phyloP scores from a whole-genome alignment of 2,888 invertebrate species.

The Chloromyia formosa region DNA sequence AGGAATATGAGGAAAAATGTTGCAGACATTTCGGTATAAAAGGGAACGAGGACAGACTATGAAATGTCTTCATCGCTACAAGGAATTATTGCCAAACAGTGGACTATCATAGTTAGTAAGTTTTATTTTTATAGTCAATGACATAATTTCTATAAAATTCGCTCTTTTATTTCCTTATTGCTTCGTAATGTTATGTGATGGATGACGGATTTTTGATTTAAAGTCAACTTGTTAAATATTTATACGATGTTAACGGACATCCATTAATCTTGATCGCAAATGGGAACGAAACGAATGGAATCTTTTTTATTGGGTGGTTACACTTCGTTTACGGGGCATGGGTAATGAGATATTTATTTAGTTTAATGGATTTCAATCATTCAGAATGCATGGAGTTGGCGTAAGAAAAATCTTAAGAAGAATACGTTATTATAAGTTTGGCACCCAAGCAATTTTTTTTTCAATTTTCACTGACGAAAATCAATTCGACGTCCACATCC shows the following conservation, averaged over 20 bases:
- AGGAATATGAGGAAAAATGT: conserved; percentile 38
- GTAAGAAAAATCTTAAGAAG: too few relatives aligned
- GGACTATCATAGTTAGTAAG: neutral
- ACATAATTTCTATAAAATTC: neutral
- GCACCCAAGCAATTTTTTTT: too few relatives aligned
- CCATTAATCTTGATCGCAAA: too few relatives aligned
- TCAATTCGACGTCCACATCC: too few relatives aligned
- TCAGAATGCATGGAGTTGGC: neutral
- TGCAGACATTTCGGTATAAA: conserved; percentile 27
- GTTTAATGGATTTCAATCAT: conserved; percentile 4
- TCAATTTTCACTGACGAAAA: too few relatives aligned
- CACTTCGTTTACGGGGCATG: neutral
- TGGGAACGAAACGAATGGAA: too few relatives aligned
- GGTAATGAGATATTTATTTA: conserved; percentile 3
- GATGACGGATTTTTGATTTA: too few relatives aligned
- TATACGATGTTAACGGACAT: too few relatives aligned
- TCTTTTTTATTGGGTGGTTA: too few relatives aligned
- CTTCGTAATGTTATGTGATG: neutral
- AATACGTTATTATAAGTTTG: too few relatives aligned
- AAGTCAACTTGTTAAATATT: too few relatives aligned
- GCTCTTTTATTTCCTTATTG: conserved; percentile 6
- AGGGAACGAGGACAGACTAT: conserved; percentile 22
- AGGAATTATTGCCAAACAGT: conserved; percentile 26
- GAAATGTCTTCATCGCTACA: conserved; percentile 1
- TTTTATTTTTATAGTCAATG: conserved; percentile 20